phyloP scores from a whole-genome alignment of 2,888 invertebrate species.

The Muschampia plurimacula region DNA sequence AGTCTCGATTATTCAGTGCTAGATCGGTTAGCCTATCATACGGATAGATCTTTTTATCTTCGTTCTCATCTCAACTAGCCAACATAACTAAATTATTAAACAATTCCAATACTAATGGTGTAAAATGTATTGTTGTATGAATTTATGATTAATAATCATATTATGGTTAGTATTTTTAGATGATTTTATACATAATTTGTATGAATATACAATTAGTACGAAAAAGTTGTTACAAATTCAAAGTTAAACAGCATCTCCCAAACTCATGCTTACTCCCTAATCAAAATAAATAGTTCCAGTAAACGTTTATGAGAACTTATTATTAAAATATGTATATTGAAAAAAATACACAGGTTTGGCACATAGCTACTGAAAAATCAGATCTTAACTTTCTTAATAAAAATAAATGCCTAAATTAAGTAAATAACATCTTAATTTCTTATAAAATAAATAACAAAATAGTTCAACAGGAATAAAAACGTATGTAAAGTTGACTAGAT shows the following conservation, averaged over 20 bases:
- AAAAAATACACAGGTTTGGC: neutral
- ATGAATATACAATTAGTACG: too few species aligned
- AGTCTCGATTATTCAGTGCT: too few species aligned
- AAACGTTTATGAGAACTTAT: neutral
- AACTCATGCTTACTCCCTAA: neutral
- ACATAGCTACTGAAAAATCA: neutral
- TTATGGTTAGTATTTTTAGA: too few species aligned
- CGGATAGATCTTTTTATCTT: too few species aligned
- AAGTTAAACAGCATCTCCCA: neutral
- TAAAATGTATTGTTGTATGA: too few species aligned
- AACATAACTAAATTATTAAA: too few species aligned
- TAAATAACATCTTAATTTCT: neutral
- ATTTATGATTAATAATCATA: too few species aligned
- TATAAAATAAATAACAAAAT: neutral
- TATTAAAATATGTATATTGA: neutral
- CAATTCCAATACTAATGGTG: too few species aligned
- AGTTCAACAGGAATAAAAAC: neutral
- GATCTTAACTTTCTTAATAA: neutral
- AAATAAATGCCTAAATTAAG: neutral
- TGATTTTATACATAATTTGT: too few species aligned
- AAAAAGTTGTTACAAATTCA: too few species aligned
- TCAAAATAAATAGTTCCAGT: neutral
- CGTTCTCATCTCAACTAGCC: too few species aligned
- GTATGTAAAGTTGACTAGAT: neutral
- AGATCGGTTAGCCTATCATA: too few species aligned